These are phyloP conservation scores for Carcina quercana DNA, from an alignment of 2,888 invertebrate genomes.

Conservation along the genomic window DNA sequence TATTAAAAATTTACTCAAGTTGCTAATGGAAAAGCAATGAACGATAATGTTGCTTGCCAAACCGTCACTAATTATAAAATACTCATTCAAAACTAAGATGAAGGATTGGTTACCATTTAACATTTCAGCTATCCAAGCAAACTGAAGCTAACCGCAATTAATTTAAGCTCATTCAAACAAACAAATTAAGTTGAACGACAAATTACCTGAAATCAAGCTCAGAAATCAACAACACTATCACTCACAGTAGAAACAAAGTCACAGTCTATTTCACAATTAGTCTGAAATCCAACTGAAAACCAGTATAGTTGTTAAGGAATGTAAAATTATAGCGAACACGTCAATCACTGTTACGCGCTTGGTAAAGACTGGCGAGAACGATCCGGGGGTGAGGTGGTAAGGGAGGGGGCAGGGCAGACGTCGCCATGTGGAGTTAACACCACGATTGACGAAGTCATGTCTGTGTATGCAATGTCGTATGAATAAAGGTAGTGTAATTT, in stretches of 20 bases:
- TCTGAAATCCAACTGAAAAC: slow-evolving; percentile 18
- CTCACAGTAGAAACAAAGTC: slow-evolving; percentile 6
- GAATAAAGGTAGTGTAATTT: slow-evolving; percentile 29
- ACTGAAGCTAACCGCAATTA: no score
- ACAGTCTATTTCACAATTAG: slow-evolving; percentile 18
- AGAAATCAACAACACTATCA: slow-evolving; percentile 1
- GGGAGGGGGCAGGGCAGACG: slow-evolving; percentile 44
- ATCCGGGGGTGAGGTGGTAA: slow-evolving; percentile 24
- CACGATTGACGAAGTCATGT: slow-evolving; percentile 38
- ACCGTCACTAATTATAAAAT: no score
- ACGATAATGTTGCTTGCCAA: no score
- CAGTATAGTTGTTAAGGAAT: no score
- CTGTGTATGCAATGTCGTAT: slow-evolving; percentile 34
- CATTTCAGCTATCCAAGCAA: no score
- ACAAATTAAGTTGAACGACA: no score
- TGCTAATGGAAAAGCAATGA: no score
- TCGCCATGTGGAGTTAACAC: slow-evolving; percentile 45
- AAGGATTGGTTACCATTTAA: no score
- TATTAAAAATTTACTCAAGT: no score
- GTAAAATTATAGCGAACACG: slow-evolving; percentile 30
- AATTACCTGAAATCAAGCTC: slow-evolving; percentile 6
- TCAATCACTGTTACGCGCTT: slow-evolving; percentile 42
- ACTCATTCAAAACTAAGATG: no score
- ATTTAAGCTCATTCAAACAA: no score
- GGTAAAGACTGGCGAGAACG: slow-evolving; percentile 44